Conservation (phyloP, 2,888 invertebrate genomes). For the Nephrotoma flavescens region DNA sequence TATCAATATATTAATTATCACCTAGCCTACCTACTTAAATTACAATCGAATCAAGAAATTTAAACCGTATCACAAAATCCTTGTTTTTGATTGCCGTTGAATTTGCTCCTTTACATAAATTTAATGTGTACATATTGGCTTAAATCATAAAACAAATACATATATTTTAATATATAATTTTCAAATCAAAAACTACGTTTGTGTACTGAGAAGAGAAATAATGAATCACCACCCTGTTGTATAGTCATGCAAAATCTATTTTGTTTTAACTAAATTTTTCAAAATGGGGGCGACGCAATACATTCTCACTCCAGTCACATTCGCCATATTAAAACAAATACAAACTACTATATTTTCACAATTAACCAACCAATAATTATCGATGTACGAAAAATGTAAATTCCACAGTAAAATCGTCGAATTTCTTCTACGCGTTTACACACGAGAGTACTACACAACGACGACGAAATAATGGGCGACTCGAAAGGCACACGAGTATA, state of each 20-base stretch:
- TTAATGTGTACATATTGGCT: constrained; percentile 1
- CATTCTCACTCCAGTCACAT: background rate
- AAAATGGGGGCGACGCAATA: background rate
- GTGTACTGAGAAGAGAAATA: background rate
- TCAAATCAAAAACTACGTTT: background rate
- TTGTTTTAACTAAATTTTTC: background rate
- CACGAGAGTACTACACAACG: constrained; percentile 2
- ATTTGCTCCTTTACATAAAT: background rate
- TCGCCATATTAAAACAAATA: background rate
- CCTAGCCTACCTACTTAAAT: background rate
- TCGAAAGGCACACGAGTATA: constrained; percentile 61
- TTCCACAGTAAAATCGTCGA: constrained; percentile 6
- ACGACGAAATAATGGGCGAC: constrained; percentile 22
- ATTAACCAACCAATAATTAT: background rate
- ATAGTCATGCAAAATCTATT: background rate
- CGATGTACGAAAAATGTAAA: constrained; percentile 4
- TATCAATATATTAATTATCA: background rate
- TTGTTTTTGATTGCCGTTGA: background rate
- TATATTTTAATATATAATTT: background rate
- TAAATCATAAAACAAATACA: background rate
- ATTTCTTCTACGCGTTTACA: background rate
- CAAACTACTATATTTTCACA: background rate
- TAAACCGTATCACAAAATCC: background rate
- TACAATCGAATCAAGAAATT: background rate
- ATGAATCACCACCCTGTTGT: background rate